phyloP scores from a whole-genome alignment of 2,888 invertebrate genomes.

The Polydrusus tereticollis region DNA sequence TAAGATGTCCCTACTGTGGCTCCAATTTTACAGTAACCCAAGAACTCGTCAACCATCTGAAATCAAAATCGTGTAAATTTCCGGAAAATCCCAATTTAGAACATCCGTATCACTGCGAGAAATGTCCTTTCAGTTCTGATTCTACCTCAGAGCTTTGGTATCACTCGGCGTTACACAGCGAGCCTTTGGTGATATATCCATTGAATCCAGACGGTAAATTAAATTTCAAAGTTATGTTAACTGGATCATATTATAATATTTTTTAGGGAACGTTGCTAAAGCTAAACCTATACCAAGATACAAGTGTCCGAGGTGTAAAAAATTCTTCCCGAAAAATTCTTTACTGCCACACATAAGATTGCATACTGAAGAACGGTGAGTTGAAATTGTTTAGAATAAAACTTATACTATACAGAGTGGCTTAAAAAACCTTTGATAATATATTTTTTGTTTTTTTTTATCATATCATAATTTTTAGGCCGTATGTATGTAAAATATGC shows the following conservation, averaged over 20 bases:
- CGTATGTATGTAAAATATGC: conserved; percentile 77
- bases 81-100: conserved; percentile 44
- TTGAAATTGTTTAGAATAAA: neutral
- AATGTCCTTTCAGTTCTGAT: conserved; percentile 74
- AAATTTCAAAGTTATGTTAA: neutral
- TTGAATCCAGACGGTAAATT: conserved; percentile 51
- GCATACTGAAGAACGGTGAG: conserved; percentile 77
- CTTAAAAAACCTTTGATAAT: neutral
- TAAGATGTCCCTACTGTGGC: conserved; percentile 81
- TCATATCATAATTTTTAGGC: too few relatives aligned
- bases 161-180: conserved; percentile 78
- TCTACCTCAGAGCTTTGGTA: conserved; percentile 80
- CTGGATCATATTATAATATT: neutral
- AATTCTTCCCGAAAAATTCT: conserved; percentile 75
- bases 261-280: neutral
- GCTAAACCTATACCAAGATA: conserved; percentile 67
- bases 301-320: conserved; percentile 78
- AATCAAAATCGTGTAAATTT: conserved; percentile 72
- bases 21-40: conserved; percentile 78
- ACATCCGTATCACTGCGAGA: conserved; percentile 68
- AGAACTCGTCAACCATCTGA: conserved; percentile 81
- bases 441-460: conserved; percentile 1
- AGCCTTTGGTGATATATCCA: conserved; percentile 64
- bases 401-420: neutral
- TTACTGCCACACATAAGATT: conserved; percentile 78